A percentile compares a stretch with the other conserved stretches of the same genome.
These are phyloP conservation scores for Pantherophis alleghaniensis DNA, from an alignment of 2,797 vertebrate species.

Conservation along the genomic window DNA sequence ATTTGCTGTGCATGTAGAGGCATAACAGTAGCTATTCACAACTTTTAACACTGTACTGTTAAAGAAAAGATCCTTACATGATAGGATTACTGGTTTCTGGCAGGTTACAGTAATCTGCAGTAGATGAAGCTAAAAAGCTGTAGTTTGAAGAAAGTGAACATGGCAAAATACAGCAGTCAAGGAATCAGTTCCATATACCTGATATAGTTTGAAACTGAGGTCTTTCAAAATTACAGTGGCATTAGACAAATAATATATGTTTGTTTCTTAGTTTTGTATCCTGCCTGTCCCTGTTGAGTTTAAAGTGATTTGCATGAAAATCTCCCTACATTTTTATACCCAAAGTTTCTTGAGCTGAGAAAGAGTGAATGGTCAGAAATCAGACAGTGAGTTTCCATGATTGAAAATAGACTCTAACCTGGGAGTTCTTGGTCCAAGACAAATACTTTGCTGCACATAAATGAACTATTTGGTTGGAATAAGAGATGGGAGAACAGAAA, in stretches of 20 bases:
- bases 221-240: slow-evolving; percentile 3
- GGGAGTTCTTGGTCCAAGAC: background rate
- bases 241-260: slow-evolving; percentile 7
- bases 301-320: background rate
- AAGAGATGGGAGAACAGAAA: background rate
- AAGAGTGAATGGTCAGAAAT: background rate
- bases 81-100: slow-evolving; percentile 37
- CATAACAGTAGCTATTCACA: slow-evolving; percentile 47
- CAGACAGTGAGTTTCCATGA: background rate
- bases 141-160: slow-evolving; percentile 1
- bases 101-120: slow-evolving; percentile 26
- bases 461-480: background rate
- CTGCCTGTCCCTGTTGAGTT: background rate
- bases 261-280: background rate
- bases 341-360: background rate
- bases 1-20: slow-evolving; percentile 46
- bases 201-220: background rate
- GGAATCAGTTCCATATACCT: background rate
- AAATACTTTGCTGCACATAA: background rate
- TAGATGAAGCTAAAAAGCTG: background rate
- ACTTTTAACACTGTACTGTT: slow-evolving; percentile 41
- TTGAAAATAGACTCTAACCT: background rate
- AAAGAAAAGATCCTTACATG: slow-evolving; percentile 18
- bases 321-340: background rate
- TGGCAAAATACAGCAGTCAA: background rate